Percentiles rank a stretch among this genome's conserved stretches.
Evolutionary conservation across 2,888 invertebrate genomes (phyloP).

Genomic region (Cabera pusaria): DNA sequence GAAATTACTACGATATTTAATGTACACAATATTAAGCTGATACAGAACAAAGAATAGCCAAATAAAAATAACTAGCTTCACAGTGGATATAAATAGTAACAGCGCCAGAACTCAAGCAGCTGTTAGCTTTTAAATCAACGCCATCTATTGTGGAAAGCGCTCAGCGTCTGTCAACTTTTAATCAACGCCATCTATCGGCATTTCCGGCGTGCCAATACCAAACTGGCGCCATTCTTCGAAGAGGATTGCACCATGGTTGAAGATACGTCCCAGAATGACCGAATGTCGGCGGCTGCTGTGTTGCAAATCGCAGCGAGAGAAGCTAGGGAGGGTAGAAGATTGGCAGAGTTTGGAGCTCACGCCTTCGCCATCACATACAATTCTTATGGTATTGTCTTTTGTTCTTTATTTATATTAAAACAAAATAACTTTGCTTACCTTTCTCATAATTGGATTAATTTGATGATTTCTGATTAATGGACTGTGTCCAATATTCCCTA

Average conservation of each 20-base stretch:
- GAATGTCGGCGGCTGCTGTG: constrained; percentile 72
- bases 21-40: too few species aligned
- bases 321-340: constrained; percentile 66
- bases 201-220: constrained; percentile 5
- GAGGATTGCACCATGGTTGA: constrained; percentile 60
- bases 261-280: constrained; percentile 52
- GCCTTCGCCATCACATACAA: constrained; percentile 73
- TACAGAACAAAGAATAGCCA: too few species aligned
- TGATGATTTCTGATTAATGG: too few species aligned
- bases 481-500: too few species aligned
- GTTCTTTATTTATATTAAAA: too few species aligned
- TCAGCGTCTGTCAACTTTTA: background rate
- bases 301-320: constrained; percentile 73
- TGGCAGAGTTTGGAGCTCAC: constrained; percentile 71
- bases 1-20: too few species aligned
- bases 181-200: constrained; percentile 11
- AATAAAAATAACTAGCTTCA: too few species aligned
- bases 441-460: too few species aligned
- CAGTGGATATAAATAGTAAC: too few species aligned
- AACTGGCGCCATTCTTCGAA: constrained; percentile 21
- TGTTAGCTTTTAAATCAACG: too few species aligned
- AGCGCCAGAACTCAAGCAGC: too few species aligned
- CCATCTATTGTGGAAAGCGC: constrained; percentile 31
- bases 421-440: too few species aligned
- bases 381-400: constrained; percentile 69